Evolutionary conservation across 1,140 invertebrate species (phyloP).

Genomic region (Dryas iulia): DNA sequence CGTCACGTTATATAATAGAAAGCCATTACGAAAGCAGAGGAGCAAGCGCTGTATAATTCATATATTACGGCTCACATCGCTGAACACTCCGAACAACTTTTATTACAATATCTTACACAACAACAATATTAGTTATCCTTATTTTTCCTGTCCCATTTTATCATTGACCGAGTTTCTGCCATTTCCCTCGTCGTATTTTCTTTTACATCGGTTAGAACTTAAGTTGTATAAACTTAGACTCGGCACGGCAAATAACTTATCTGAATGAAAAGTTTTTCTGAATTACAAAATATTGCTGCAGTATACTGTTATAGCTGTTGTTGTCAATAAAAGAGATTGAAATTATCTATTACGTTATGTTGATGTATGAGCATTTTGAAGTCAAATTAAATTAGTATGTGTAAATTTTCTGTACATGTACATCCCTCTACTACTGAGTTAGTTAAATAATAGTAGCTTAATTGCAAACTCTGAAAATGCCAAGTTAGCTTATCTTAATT

Average conservation of each 20-base stretch:
- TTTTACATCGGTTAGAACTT: neutral
- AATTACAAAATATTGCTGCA: neutral
- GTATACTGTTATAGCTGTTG: neutral
- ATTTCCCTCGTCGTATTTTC: neutral
- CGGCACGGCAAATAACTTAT: neutral
- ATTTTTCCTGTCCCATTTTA: slow-evolving; percentile 18
- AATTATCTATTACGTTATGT: neutral
- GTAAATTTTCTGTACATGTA: neutral
- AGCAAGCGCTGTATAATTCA: slow-evolving; percentile 17
- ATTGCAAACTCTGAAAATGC: neutral
- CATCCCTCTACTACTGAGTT: too few species aligned
- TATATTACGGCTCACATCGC: slow-evolving; percentile 10
- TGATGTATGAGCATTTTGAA: neutral
- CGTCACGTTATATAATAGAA: neutral
- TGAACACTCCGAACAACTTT: slow-evolving; percentile 20
- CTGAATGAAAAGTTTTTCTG: neutral
- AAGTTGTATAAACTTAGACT: neutral
- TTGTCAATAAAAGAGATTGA: neutral
- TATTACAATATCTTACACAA: slow-evolving; percentile 30
- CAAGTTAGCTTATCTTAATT: neutral
- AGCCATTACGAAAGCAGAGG: neutral
- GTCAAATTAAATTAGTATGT: neutral
- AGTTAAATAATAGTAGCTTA: neutral
- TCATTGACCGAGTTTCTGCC: slow-evolving; percentile 18
- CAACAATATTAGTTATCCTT: slow-evolving; percentile 24